Evolutionary conservation across 2,888 invertebrate genomes (phyloP), one percentile per base, ranked within the genome.

Genomic region (Chaetogeoica ovagalla): DNA sequence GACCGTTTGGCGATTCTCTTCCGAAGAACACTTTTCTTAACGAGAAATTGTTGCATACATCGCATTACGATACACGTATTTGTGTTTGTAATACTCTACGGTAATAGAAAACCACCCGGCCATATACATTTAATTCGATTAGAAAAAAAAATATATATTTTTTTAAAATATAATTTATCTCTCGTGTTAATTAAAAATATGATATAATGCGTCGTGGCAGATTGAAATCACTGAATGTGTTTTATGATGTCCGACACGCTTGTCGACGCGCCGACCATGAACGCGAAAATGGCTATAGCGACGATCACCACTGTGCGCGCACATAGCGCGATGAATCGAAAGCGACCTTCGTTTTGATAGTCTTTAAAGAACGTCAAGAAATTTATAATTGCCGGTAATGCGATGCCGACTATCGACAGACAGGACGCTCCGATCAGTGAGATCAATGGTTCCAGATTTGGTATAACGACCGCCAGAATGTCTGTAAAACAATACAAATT

Each of bases 371-470:
- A 92, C 0, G 93, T 92, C 86, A 93, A 91, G 83, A 92, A 90
- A 85, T 97, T 93, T 83, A 97, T 93, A 82, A 95, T 88, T 0
- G 97, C 95, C 13, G 97, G 97, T 86, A 97, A 94, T 1, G 95
- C 94, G 70, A 97, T 88, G 0, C 97, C 96, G 81, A 97, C 89
- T 0, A 93, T 94, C 0, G 96, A 95, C 69, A 96, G 88, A 83
- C 95, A 95, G 3, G 97, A 89, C 0, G 97, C 96, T 21, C 97
- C 97, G 85, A 94, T 92, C 66, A 94, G 87, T 0, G 93, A 93
- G 83, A 91, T 91, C 85, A 91, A 90, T 6, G 90, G 86, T 74
- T 89, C 90, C 85, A 96, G 87, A 84, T 93, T 91, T 0, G 97
- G 96, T 82, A 97, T 93, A 0, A 93, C 91, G 11, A 93, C 92